Conservation (phyloP, 2,113 vertebrate species). For the Nematolebias whitei region DNA sequence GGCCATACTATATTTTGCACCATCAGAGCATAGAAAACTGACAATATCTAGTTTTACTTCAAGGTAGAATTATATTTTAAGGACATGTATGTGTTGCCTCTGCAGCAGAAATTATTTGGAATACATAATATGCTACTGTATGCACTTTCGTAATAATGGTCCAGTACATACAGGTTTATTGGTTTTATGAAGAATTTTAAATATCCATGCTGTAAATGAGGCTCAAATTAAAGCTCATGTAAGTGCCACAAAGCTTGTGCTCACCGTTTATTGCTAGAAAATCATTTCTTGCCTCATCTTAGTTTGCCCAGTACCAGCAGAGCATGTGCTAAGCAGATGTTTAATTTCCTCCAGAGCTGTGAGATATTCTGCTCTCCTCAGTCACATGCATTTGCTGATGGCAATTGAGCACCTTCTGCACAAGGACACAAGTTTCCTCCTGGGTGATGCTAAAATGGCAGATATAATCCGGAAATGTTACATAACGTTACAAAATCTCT, state of each 20-base stretch:
- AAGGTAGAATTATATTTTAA: not conserved
- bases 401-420: slow-evolving; percentile 22
- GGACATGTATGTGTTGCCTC: not conserved
- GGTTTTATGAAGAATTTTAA: not conserved
- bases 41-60: not conserved
- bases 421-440: slow-evolving; percentile 27
- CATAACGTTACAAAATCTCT: slow-evolving; percentile 10
- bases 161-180: not conserved
- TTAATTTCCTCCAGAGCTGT: slow-evolving; percentile 23
- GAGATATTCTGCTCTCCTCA: slow-evolving; percentile 17
- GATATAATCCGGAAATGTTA: slow-evolving; percentile 11
- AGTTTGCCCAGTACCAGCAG: not conserved
- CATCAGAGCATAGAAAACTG: not conserved
- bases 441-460: not conserved
- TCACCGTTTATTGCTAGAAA: not conserved
- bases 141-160: not conserved
- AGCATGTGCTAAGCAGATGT: slow-evolving; percentile 33
- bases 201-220: not conserved
- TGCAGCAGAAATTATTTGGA: not conserved
- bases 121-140: not conserved
- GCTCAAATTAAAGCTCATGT: not conserved
- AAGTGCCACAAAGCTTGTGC: not conserved
- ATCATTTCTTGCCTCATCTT: not conserved
- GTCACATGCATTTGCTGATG: slow-evolving; percentile 10
- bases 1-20: not conserved